These are phyloP conservation scores for Drepana falcataria DNA, from an alignment of 2,888 invertebrate species.

Conservation along the genomic window DNA sequence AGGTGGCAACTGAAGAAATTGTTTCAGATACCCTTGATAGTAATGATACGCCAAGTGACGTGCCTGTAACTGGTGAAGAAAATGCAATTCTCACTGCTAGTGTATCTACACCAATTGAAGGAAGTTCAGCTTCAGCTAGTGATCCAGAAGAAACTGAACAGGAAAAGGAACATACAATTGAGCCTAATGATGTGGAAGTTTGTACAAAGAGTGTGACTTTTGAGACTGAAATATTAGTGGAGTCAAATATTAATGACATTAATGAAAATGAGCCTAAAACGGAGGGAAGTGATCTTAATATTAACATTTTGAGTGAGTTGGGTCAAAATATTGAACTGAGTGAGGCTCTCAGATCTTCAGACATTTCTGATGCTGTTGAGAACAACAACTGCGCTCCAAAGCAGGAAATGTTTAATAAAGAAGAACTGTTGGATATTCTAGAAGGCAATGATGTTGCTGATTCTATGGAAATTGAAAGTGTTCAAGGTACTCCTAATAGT, in stretches of 20 bases:
- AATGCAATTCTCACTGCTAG: too few relatives aligned
- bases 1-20: not conserved
- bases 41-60: not conserved
- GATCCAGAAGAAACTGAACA: not conserved
- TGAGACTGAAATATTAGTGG: slow-evolving; percentile 65
- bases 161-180: slow-evolving; percentile 14
- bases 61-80: not conserved
- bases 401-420: slow-evolving; percentile 69
- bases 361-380: slow-evolving; percentile 49
- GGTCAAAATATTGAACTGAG: slow-evolving; percentile 62
- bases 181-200: slow-evolving; percentile 26
- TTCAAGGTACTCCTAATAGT: slow-evolving; percentile 17
- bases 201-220: slow-evolving; percentile 44
- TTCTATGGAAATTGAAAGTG: slow-evolving; percentile 17
- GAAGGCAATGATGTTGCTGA: slow-evolving; percentile 60
- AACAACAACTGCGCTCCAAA: slow-evolving; percentile 54
- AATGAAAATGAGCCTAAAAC: slow-evolving; percentile 25
- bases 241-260: slow-evolving; percentile 48
- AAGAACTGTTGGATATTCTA: slow-evolving; percentile 65
- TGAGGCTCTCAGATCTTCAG: slow-evolving; percentile 59
- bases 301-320: slow-evolving; percentile 54
- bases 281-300: slow-evolving; percentile 30
- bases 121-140: not conserved
- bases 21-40: not conserved
- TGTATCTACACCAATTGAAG: not conserved